phyloP scores from a whole-genome alignment of 1,140 invertebrate genomes.

The Dreissena polymorpha region DNA sequence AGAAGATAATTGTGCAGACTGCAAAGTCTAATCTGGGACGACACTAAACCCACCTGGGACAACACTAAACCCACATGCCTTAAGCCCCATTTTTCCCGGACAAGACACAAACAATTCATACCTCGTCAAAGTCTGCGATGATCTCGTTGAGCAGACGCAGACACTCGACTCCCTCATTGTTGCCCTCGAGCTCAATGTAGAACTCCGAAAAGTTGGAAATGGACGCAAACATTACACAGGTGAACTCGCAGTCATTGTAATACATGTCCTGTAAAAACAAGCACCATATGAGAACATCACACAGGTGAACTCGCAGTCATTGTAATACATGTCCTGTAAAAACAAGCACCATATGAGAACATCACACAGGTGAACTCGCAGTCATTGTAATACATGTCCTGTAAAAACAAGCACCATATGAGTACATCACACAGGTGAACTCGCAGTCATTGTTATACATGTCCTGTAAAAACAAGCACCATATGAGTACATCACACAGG shows the following conservation, averaged over 20 bases:
- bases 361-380: conserved; percentile 95
- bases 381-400: conserved; percentile 97
- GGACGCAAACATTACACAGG: conserved; percentile 96
- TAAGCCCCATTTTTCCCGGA: too few relatives aligned
- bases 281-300: too few relatives aligned
- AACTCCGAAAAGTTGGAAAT: conserved; percentile 98
- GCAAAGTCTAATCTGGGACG: too few relatives aligned
- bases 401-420: conserved; percentile 78
- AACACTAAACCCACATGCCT: too few relatives aligned
- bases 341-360: too few relatives aligned
- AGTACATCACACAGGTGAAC: too few relatives aligned
- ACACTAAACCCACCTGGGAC: too few relatives aligned
- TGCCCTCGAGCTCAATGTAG: conserved; percentile 93
- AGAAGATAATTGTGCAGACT: too few relatives aligned
- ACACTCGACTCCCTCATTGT: conserved; percentile 96
- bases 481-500: conserved; percentile 96
- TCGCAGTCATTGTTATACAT: too few relatives aligned
- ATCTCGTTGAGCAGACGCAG: conserved; percentile 97
- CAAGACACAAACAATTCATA: conserved; percentile 35
- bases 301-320: neutral
- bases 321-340: too few relatives aligned
- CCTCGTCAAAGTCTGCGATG: conserved; percentile 96
- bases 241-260: conserved; percentile 94
- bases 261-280: conserved; percentile 91
- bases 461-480: too few relatives aligned